Conservation (phyloP, 2,888 invertebrate species). For the Heliothis peltigera region DNA sequence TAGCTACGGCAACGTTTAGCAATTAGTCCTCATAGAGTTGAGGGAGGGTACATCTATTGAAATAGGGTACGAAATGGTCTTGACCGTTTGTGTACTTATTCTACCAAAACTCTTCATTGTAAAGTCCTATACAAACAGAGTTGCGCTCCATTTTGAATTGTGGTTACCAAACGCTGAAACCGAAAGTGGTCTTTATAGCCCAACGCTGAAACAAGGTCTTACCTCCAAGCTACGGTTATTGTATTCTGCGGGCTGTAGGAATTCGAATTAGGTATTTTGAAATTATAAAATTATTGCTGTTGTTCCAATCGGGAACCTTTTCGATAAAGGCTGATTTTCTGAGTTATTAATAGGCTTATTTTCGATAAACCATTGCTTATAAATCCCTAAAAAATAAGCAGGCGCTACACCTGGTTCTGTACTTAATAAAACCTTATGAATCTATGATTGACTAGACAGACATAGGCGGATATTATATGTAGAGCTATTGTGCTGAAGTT, state of each 20-base stretch:
- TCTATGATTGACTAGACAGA: neutral
- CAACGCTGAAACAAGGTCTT: slow-evolving; percentile 18
- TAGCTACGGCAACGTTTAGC: slow-evolving; percentile 55
- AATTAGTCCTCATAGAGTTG: slow-evolving; percentile 59
- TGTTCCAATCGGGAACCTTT: neutral
- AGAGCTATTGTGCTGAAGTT: neutral
- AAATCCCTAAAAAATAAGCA: neutral
- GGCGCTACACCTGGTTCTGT: no score
- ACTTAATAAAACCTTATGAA: no score
- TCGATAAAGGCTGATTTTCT: slow-evolving; percentile 9
- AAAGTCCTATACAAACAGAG: slow-evolving; percentile 47
- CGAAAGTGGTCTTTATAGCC: slow-evolving; percentile 25
- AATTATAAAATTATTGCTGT: slow-evolving; percentile 23
- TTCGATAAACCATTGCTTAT: neutral
- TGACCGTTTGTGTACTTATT: slow-evolving; percentile 42
- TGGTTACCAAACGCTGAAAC: slow-evolving; percentile 29
- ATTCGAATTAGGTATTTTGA: slow-evolving; percentile 24
- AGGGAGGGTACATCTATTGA: slow-evolving; percentile 45
- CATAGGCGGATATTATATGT: neutral
- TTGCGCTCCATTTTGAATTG: slow-evolving; percentile 34
- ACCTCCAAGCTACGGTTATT: slow-evolving; percentile 6
- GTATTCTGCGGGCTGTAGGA: neutral
- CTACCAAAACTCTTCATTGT: slow-evolving; percentile 53
- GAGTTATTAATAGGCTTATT: slow-evolving; percentile 3
- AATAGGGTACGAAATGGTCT: slow-evolving; percentile 43